Percentiles rank a stretch among this genome's conserved stretches.
Evolutionary conservation across 2,797 vertebrate species (phyloP).

Genomic region (Platyrinchus mystaceus): DNA sequence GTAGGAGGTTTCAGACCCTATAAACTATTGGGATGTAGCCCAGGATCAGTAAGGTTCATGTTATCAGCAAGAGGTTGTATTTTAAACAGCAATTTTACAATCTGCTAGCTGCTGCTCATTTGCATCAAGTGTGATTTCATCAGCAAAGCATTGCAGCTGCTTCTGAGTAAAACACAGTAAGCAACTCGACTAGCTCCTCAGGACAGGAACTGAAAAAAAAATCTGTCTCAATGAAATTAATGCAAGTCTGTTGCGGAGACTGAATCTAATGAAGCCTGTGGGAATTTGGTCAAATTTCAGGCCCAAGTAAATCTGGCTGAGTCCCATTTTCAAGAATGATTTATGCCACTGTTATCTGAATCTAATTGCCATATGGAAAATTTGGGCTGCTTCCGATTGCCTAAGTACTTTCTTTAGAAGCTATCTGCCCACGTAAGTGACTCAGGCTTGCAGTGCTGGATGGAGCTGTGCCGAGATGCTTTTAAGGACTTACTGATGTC

Average conservation of each 20-base stretch:
- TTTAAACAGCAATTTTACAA: neutral
- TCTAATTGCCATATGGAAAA: neutral
- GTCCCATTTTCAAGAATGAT: neutral
- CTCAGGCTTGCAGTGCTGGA: conserved; percentile 9
- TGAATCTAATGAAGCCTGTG: neutral
- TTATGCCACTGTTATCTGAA: neutral
- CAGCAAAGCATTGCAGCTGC: conserved; percentile 3
- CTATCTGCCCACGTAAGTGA: neutral
- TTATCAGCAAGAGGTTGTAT: neutral
- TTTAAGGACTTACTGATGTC: neutral
- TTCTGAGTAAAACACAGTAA: neutral
- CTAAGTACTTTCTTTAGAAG: neutral
- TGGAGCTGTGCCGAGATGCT: neutral
- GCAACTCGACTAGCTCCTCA: neutral
- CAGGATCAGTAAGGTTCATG: neutral
- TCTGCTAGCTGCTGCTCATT: neutral
- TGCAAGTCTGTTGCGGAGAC: neutral
- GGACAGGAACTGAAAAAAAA: neutral
- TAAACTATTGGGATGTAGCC: neutral
- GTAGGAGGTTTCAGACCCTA: neutral
- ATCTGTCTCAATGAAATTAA: neutral
- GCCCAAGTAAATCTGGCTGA: neutral
- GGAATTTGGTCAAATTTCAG: neutral
- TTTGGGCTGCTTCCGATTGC: neutral
- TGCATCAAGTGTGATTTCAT: neutral